A percentile compares a stretch with the other conserved stretches of the same genome.
Conservation (phyloP, 2,797 vertebrate species). For the Cirrhinus mrigala region DNA sequence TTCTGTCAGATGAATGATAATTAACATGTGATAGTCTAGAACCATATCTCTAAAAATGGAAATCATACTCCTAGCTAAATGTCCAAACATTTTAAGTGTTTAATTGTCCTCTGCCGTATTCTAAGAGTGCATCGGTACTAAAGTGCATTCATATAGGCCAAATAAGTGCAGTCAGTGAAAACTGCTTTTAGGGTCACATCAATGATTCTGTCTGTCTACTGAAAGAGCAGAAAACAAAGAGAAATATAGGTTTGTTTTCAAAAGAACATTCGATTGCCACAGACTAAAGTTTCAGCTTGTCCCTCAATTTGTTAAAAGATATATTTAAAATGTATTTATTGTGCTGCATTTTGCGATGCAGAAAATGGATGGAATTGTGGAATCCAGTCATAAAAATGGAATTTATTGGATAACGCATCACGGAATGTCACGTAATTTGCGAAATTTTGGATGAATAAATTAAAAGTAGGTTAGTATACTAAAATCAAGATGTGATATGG, state of each 20-base stretch:
- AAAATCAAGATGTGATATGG: no score
- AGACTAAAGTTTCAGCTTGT: neutral
- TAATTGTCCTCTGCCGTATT: neutral
- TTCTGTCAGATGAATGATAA: conserved; percentile 6
- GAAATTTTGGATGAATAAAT: no score
- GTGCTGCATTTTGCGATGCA: neutral
- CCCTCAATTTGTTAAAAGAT: neutral
- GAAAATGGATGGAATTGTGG: no score
- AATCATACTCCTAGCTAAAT: conserved; percentile 1
- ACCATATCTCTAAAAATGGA: conserved; percentile 6
- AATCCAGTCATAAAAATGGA: no score
- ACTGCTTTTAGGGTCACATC: conserved; percentile 55
- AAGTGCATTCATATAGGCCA: neutral
- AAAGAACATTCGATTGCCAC: neutral
- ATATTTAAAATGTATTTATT: neutral
- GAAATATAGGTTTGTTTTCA: neutral
- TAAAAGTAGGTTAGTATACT: no score
- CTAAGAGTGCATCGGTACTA: neutral
- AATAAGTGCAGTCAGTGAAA: conserved; percentile 50
- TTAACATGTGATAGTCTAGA: neutral
- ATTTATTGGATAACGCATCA: no score
- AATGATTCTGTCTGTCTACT: conserved; percentile 51
- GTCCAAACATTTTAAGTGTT: conserved; percentile 9
- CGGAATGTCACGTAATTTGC: no score
- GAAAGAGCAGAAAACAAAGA: conserved; percentile 2